Conservation (phyloP, 2,888 invertebrate genomes). For the Melitaea athalia region DNA sequence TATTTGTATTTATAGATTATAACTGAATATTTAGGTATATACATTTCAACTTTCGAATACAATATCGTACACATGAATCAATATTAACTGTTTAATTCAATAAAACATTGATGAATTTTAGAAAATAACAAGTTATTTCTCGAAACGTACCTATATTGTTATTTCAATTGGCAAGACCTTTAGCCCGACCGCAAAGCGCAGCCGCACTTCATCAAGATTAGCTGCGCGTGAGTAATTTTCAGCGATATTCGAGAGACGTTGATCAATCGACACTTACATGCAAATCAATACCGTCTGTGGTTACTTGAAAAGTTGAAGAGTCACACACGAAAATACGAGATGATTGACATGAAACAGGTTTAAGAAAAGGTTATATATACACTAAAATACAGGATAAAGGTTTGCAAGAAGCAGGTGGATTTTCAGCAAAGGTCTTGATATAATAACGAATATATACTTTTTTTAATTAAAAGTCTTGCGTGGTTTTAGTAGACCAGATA, state of each 20-base stretch:
- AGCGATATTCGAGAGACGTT: conserved; percentile 63
- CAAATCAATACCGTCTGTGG: conserved; percentile 43
- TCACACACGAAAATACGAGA: not conserved
- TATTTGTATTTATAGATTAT: too few species aligned
- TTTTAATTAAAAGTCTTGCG: too few species aligned
- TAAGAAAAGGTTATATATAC: too few species aligned
- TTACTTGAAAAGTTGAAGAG: conserved; percentile 34
- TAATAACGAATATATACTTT: too few species aligned
- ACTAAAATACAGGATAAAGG: too few species aligned
- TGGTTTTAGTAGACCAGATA: too few species aligned
- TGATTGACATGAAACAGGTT: not conserved
- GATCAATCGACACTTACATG: conserved; percentile 70
- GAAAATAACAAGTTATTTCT: not conserved
- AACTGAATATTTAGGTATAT: too few species aligned
- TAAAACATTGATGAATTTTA: not conserved
- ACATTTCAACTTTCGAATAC: too few species aligned
- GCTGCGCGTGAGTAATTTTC: conserved; percentile 67
- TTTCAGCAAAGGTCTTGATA: too few species aligned
- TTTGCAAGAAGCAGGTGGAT: too few species aligned
- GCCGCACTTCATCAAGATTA: conserved; percentile 69
- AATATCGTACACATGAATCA: too few species aligned
- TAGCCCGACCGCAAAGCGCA: conserved; percentile 29
- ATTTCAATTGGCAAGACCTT: conserved; percentile 9
- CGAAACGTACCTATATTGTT: not conserved
- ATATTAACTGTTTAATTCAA: not conserved